These are phyloP conservation scores for Notechis scutatus DNA, from an alignment of 2,113 vertebrate species.

Conservation along the genomic window DNA sequence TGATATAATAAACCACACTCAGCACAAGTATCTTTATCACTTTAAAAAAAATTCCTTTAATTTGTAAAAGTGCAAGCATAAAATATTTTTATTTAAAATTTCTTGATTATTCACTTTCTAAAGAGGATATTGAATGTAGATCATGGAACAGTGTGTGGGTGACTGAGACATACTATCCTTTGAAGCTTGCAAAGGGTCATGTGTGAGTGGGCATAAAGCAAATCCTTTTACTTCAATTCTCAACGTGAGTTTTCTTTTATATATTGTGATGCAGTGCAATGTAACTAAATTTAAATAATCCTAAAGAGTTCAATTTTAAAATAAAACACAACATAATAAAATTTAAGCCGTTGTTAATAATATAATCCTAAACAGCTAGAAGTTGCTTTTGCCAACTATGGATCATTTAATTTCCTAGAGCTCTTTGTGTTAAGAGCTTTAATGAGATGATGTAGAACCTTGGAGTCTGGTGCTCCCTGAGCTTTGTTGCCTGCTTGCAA, in stretches of 20 bases:
- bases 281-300: background rate
- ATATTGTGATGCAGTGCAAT: background rate
- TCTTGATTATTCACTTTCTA: background rate
- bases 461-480: too few species aligned
- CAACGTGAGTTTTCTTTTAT: background rate
- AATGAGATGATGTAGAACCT: background rate
- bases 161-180: too few species aligned
- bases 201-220: too few species aligned
- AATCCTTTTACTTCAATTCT: too few species aligned
- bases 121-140: background rate
- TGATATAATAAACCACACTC: background rate
- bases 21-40: background rate
- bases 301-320: background rate
- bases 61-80: background rate
- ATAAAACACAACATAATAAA: background rate
- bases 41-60: background rate
- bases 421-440: background rate
- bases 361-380: background rate
- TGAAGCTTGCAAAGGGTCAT: too few species aligned
- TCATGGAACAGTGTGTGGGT: background rate
- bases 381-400: background rate
- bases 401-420: background rate
- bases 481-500: too few species aligned
- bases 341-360: background rate
- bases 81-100: background rate